phyloP scores from a whole-genome alignment of 2,113 vertebrate genomes.

The Fukomys damarensis region DNA sequence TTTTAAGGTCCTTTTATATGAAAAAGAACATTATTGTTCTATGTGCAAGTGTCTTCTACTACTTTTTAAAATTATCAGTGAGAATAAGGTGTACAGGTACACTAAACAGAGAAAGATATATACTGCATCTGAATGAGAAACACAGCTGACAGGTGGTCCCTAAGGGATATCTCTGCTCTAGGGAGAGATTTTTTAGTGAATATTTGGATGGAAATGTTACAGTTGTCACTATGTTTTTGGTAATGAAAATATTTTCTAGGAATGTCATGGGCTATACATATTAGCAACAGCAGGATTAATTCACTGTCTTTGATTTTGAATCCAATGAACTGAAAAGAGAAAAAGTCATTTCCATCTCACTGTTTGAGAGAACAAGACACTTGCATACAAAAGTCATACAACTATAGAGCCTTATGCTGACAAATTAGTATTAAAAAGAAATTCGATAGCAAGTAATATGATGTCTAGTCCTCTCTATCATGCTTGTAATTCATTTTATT shows the following conservation, averaged over 20 bases:
- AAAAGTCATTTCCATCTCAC: slow-evolving; percentile 67
- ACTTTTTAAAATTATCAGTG: slow-evolving; percentile 52
- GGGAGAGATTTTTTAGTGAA: slow-evolving; percentile 56
- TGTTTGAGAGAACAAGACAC: slow-evolving; percentile 29
- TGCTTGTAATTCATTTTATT: slow-evolving; percentile 1
- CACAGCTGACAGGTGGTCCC: slow-evolving; percentile 50
- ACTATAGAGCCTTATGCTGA: background rate
- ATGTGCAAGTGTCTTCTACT: slow-evolving; percentile 11
- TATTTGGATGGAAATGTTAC: slow-evolving; percentile 62
- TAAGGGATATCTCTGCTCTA: slow-evolving; percentile 19
- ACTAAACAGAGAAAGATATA: slow-evolving; percentile 54
- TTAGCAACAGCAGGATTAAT: slow-evolving; percentile 54
- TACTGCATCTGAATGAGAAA: slow-evolving; percentile 44
- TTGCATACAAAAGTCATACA: background rate
- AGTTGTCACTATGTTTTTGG: slow-evolving; percentile 50
- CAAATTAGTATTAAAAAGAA: slow-evolving; percentile 55
- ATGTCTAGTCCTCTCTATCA: background rate
- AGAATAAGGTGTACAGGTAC: slow-evolving; percentile 49
- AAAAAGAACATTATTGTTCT: slow-evolving; percentile 40
- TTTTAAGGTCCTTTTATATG: slow-evolving; percentile 62
- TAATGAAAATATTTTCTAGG: slow-evolving; percentile 60
- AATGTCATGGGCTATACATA: slow-evolving; percentile 61
- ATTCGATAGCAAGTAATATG: background rate
- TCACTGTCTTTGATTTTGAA: slow-evolving; percentile 59
- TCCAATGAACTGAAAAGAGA: slow-evolving; percentile 59